Evolutionary conservation across 2,797 vertebrate genomes (phyloP).

Genomic region (Anolis apletophallus): DNA sequence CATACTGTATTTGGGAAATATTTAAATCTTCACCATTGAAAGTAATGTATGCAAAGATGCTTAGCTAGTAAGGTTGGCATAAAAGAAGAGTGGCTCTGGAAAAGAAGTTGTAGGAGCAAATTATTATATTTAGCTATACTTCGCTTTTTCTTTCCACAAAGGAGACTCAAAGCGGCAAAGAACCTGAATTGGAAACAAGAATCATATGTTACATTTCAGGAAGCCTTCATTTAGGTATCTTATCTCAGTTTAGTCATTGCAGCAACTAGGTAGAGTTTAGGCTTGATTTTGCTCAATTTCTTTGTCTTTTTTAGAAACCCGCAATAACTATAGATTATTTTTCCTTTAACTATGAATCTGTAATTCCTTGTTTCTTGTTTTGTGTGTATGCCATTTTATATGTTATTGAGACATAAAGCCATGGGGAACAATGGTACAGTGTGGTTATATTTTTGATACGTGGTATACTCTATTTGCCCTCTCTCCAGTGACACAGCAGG

Average conservation of each 20-base stretch:
- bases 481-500: too few relatives aligned
- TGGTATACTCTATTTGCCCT: background rate
- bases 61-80: background rate
- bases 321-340: background rate
- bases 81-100: background rate
- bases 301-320: too few relatives aligned
- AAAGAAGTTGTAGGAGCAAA: background rate
- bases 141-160: too few relatives aligned
- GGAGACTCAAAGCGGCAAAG: too few relatives aligned
- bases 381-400: background rate
- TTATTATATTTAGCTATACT: too few relatives aligned
- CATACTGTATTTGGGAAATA: background rate
- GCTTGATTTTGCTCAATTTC: too few relatives aligned
- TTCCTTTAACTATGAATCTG: background rate
- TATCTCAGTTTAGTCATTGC: too few relatives aligned
- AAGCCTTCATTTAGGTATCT: too few relatives aligned
- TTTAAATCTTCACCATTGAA: background rate
- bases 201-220: background rate
- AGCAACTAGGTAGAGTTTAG: too few relatives aligned
- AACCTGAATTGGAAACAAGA: background rate
- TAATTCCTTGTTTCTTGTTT: background rate
- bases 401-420: conserved; percentile 16
- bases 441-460: conserved; percentile 5
- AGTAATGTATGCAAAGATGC: background rate
- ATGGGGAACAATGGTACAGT: background rate